Conservation (phyloP, 1,140 invertebrate species). For the Brachionus rotundiformis region DNA sequence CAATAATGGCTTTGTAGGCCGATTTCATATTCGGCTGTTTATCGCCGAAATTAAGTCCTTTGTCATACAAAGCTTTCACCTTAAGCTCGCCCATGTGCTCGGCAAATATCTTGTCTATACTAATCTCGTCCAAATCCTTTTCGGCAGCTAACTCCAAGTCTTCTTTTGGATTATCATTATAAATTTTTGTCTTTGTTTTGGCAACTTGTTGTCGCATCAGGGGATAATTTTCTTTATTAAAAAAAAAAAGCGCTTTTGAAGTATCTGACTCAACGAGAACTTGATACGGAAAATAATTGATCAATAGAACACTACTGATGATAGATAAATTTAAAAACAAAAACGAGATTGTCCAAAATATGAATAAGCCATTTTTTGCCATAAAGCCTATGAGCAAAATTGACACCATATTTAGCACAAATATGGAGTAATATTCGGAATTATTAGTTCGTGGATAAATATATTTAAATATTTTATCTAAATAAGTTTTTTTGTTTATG, state of each 20-base stretch:
- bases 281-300: constrained; percentile 45
- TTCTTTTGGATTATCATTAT: background rate
- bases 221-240: background rate
- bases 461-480: background rate
- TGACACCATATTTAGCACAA: background rate
- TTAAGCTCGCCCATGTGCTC: constrained; percentile 22
- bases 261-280: background rate
- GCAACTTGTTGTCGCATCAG: background rate
- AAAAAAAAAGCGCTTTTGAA: background rate
- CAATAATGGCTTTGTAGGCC: background rate
- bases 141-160: background rate
- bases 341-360: constrained; percentile 29
- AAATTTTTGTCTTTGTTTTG: constrained; percentile 17
- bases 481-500: background rate
- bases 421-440: background rate
- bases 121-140: background rate
- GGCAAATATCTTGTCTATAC: constrained; percentile 25
- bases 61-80: background rate
- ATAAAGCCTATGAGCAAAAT: background rate
- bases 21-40: constrained; percentile 18
- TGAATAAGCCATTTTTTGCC: background rate
- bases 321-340: background rate
- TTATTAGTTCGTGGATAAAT: background rate
- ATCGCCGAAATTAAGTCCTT: background rate
- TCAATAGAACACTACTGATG: background rate